Evolutionary conservation across 2,888 invertebrate genomes (phyloP).

Genomic region (Agrotis clavis): DNA sequence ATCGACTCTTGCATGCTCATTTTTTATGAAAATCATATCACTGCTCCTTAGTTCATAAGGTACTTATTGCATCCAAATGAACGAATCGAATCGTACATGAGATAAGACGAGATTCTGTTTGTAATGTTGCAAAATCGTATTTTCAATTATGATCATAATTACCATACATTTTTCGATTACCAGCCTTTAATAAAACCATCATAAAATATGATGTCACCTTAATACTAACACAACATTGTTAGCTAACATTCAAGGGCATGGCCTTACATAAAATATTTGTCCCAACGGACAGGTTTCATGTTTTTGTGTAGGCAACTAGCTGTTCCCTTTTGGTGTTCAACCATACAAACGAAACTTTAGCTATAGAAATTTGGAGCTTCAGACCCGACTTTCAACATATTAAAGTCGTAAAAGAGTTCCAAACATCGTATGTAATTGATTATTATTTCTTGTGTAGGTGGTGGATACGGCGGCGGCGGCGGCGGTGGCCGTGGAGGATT

Average conservation of each 20-base stretch:
- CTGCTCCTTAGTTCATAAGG: slow-evolving; percentile 7
- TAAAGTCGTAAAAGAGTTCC: neutral
- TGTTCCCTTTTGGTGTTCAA: too few species aligned
- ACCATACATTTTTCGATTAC: neutral
- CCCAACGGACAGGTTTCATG: too few species aligned
- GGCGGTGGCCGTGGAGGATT: slow-evolving; percentile 70
- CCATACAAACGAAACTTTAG: too few species aligned
- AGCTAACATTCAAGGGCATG: too few species aligned
- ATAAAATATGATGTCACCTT: too few species aligned
- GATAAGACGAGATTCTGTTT: neutral
- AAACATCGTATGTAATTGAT: neutral
- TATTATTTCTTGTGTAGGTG: slow-evolving; percentile 5
- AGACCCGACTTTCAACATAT: neutral
- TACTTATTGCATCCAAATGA: neutral
- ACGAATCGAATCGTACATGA: neutral
- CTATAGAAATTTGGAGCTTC: too few species aligned
- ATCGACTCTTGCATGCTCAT: neutral
- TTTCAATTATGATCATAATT: neutral
- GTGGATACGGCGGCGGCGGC: slow-evolving; percentile 72
- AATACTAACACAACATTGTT: too few species aligned
- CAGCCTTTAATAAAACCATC: too few species aligned
- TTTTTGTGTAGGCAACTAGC: too few species aligned
- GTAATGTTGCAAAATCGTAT: neutral
- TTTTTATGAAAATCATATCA: slow-evolving; percentile 4
- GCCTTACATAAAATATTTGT: too few species aligned